Evolutionary conservation across 2,888 invertebrate genomes (phyloP).

Genomic region (Stenchaetothrips biformis): DNA sequence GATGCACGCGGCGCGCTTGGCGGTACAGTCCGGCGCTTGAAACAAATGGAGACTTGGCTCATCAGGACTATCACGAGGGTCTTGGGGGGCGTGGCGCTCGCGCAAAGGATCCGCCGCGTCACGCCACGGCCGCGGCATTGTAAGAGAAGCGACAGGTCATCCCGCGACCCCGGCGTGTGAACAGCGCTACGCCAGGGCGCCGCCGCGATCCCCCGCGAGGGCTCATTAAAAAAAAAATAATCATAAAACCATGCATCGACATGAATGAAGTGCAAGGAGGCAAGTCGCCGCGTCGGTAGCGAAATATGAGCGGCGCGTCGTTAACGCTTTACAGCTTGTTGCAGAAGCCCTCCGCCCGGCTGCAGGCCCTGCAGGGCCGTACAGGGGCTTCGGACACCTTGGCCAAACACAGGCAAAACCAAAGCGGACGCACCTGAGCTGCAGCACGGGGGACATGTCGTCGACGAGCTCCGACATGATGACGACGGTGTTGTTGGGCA

Average conservation of each 20-base stretch:
- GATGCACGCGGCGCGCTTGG: too few relatives aligned
- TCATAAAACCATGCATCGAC: too few relatives aligned
- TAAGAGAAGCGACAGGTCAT: too few relatives aligned
- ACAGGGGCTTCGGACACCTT: background rate
- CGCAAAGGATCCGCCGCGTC: constrained; percentile 13
- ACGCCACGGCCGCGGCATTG: background rate
- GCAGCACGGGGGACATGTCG: constrained; percentile 63
- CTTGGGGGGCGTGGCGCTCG: background rate
- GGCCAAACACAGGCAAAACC: background rate
- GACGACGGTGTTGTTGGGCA: constrained; percentile 59
- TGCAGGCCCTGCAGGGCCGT: background rate
- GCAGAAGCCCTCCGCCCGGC: background rate
- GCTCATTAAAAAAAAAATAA: too few relatives aligned
- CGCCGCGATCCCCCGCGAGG: too few relatives aligned
- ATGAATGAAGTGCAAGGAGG: too few relatives aligned
- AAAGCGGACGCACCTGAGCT: constrained; percentile 54
- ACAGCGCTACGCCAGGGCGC: too few relatives aligned
- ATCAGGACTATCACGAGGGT: too few relatives aligned
- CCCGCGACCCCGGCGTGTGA: too few relatives aligned
- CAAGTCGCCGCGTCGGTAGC: too few relatives aligned
- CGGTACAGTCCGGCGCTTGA: too few relatives aligned
- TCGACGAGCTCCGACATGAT: constrained; percentile 68
- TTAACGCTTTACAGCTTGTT: background rate
- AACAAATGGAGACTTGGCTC: too few relatives aligned
- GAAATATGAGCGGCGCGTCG: constrained; percentile 1